Conservation (phyloP, 2,797 vertebrate genomes). For the Chiloscyllium punctatum region DNA sequence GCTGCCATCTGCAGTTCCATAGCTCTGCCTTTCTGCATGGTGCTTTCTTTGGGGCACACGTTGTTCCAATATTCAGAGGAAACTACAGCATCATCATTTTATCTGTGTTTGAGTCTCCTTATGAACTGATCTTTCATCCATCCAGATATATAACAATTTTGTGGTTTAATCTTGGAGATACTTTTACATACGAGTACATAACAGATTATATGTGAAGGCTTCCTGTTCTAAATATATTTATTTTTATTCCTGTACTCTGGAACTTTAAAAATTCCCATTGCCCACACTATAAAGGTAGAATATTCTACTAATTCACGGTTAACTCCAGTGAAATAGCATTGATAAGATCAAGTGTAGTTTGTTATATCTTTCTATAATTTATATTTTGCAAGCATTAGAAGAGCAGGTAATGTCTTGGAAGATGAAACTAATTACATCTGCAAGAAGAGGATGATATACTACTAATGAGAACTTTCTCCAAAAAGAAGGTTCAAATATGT, state of each 20-base stretch:
- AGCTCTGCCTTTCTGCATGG: not conserved
- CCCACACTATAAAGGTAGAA: not conserved
- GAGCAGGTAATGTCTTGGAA: not conserved
- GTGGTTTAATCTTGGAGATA: not conserved
- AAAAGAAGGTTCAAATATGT: not conserved
- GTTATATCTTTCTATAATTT: not conserved
- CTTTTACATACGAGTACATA: not conserved
- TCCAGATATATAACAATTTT: not conserved
- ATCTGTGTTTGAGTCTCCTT: not conserved
- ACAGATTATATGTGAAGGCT: not conserved
- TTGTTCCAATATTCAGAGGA: not conserved
- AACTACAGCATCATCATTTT: not conserved
- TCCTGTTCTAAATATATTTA: not conserved
- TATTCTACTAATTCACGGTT: not conserved
- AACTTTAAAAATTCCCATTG: not conserved
- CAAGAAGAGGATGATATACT: not conserved
- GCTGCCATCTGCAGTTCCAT: not conserved
- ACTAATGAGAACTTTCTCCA: not conserved
- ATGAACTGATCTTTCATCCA: not conserved
- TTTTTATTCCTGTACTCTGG: not conserved
- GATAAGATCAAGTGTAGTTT: not conserved
- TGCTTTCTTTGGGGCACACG: not conserved
- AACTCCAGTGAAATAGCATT: not conserved
- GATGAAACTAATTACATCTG: not conserved
- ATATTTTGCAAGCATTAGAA: not conserved